Conservation (phyloP, 2,113 vertebrate genomes). For the Trinectes maculatus region DNA sequence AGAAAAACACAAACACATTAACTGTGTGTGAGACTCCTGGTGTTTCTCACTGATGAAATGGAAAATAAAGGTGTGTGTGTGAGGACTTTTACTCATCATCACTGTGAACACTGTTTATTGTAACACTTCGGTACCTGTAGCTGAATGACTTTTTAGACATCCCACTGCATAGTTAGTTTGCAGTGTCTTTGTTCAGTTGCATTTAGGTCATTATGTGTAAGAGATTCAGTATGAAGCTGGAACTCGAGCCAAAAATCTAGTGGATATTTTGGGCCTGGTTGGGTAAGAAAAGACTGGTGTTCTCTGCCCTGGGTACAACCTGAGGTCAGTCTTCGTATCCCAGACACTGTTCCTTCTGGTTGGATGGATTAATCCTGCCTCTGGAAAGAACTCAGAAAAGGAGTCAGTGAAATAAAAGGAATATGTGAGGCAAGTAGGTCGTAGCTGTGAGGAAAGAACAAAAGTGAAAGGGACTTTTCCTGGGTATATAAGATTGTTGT, state of each 20-base stretch:
- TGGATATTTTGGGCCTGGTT: conserved; percentile 9
- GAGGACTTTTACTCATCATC: too few species aligned
- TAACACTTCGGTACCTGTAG: background rate
- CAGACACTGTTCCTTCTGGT: conserved; percentile 66
- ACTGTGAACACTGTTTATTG: background rate
- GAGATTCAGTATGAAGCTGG: background rate
- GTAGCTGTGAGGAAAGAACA: conserved; percentile 46
- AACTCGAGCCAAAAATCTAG: background rate
- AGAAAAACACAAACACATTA: too few species aligned
- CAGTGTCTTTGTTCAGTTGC: background rate
- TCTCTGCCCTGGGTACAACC: conserved; percentile 41
- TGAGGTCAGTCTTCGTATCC: conserved; percentile 53
- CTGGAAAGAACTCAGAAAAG: conserved; percentile 58
- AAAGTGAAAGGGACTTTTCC: conserved; percentile 15
- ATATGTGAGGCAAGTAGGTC: conserved; percentile 64
- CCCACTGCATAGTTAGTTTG: background rate
- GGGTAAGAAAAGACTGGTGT: conserved; percentile 23
- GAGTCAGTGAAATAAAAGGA: conserved; percentile 44
- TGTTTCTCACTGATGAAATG: background rate
- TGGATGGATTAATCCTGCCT: conserved; percentile 61
- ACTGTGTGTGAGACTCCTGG: too few species aligned
- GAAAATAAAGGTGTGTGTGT: background rate
- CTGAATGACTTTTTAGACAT: background rate
- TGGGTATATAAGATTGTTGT: conserved; percentile 6
- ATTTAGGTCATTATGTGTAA: conserved; percentile 2